Base-by-base conservation (phyloP, 1,140 invertebrate genomes). In the Neuroterus valhalla region DNA sequence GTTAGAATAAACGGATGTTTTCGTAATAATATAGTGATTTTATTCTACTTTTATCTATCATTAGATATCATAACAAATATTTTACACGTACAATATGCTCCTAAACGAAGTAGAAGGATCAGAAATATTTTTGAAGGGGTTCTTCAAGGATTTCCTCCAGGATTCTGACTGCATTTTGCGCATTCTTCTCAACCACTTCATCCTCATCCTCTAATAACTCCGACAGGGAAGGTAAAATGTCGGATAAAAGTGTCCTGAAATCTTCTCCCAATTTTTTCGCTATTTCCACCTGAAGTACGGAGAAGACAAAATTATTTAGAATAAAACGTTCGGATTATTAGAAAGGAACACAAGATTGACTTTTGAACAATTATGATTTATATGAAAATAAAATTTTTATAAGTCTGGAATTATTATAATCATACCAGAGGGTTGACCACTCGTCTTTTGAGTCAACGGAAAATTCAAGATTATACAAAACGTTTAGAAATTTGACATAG, bases 171-270 rank as follows among this genome's bases (percentile, higher is more conserved):
- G 94, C 92, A 72, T 92, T 93, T 76, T 95, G 93, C 1, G 95
- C 94, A 38, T 91, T 92, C 45, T 92, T 91, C 85, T 97, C 96
- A n/a, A 96, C 95, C 23, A 88, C 90, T 75, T 93, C 91, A 72
- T 96, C 94, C 74, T 97, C 96, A 86, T 97, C 96, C 89, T 96
- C 95, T 19, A 97, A 87, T 15, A 97, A 88, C 86, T 97, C 96
- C 0, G 95, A 94, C 1, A 97, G 88, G 89, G 96, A 96, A 0
- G 95, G 95, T 71, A 96, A 93, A 10, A 95, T 96, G 86, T 96
- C 95, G 2, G 95, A 95, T 26, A 96, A 84, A 0, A 96, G 88
- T 0, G 95, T 93, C 77, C 96, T 90, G 88, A 95, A 96, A 81
- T 95, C 95, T 87, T 96, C 95, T 3, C 95, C 95, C 1, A 97